phyloP scores from a whole-genome alignment of 2,113 vertebrate genomes.

The Patagioenas fasciata region DNA sequence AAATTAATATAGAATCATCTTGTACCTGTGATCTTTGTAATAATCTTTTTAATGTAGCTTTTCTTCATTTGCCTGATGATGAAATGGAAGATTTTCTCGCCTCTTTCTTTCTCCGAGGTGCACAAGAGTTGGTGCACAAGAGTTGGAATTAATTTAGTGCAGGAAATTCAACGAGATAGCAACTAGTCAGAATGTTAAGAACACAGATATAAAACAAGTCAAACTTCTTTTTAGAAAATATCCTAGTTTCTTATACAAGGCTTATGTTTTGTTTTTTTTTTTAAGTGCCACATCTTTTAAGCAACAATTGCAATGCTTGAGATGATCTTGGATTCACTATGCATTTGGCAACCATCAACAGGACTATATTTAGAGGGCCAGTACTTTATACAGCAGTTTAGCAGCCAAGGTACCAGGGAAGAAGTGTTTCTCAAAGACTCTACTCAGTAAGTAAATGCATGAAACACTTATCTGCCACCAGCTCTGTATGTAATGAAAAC shows the following conservation, averaged over 20 bases:
- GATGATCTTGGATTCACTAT: neutral
- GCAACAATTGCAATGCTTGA: neutral
- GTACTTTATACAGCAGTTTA: neutral
- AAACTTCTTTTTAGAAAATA: neutral
- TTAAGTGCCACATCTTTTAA: neutral
- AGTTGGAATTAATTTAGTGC: neutral
- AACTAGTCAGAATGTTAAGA: neutral
- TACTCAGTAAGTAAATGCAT: neutral
- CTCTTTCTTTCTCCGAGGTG: neutral
- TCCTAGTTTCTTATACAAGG: neutral
- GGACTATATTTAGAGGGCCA: neutral
- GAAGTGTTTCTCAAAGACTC: neutral
- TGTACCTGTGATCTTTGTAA: neutral
- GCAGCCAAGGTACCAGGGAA: neutral
- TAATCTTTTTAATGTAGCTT: neutral
- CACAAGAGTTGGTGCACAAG: neutral
- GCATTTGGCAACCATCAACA: neutral
- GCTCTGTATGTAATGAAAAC: neutral
- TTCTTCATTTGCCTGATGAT: neutral
- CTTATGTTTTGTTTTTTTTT: neutral
- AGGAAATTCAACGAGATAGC: neutral
- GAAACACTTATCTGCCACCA: neutral
- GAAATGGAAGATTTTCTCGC: neutral
- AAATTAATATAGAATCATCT: neutral
- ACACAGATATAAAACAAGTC: neutral